Percentiles rank a stretch among this genome's conserved stretches.
Evolutionary conservation across 2,888 invertebrate species (phyloP).

Genomic region (Eilema caniola): DNA sequence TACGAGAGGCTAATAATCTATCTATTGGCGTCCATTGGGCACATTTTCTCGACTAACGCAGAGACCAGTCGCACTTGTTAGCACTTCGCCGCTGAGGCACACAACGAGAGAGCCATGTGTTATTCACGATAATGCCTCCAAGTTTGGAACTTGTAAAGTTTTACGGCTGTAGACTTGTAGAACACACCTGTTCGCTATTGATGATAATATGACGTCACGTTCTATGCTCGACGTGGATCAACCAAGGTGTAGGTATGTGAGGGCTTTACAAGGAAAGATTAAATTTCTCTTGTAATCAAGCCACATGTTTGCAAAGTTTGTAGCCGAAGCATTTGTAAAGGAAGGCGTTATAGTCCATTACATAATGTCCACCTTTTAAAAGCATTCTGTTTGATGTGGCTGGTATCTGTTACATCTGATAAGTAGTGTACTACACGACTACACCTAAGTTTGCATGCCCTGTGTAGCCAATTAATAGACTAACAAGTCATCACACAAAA

Average conservation of each 20-base stretch:
- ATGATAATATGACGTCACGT: conserved; percentile 1
- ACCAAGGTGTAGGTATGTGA: not conserved
- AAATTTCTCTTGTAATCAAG: not conserved
- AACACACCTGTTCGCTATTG: conserved; percentile 9
- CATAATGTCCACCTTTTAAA: too few species aligned
- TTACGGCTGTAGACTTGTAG: not conserved
- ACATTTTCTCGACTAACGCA: not conserved
- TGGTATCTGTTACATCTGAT: too few species aligned
- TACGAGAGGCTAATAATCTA: too few species aligned
- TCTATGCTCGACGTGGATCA: not conserved
- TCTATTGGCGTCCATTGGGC: too few species aligned
- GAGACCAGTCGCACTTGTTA: not conserved
- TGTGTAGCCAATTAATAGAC: too few species aligned
- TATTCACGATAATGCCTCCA: not conserved
- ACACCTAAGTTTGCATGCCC: too few species aligned
- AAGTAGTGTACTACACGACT: too few species aligned
- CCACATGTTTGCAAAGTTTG: not conserved
- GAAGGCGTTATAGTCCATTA: too few species aligned
- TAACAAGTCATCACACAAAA: too few species aligned
- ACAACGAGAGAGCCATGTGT: not conserved
- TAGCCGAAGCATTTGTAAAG: too few species aligned
- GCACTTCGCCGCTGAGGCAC: not conserved
- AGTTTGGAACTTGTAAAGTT: conserved; percentile 2
- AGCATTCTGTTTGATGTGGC: too few species aligned
- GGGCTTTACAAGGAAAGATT: not conserved